Evolutionary conservation across 2,797 vertebrate genomes (phyloP).

Genomic region (Hylomyscus alleni): DNA sequence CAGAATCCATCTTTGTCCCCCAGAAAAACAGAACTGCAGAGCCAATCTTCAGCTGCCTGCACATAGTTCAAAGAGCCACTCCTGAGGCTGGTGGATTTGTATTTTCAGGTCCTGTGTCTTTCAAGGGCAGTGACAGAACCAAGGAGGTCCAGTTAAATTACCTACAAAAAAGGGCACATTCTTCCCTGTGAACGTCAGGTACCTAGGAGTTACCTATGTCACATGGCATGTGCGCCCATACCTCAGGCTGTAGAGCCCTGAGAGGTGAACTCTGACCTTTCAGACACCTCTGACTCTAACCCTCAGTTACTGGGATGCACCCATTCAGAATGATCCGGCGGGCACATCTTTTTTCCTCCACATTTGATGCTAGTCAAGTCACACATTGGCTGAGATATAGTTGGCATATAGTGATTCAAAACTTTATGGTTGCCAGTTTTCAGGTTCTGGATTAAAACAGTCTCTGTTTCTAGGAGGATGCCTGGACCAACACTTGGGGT

Average conservation of each 20-base stretch:
- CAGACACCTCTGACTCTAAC: not conserved
- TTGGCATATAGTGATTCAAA: not conserved
- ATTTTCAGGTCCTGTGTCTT: not conserved
- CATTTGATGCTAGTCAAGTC: not conserved
- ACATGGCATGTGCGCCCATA: not conserved
- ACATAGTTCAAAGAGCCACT: not conserved
- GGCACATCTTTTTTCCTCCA: not conserved
- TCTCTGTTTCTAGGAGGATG: no score
- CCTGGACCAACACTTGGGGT: no score
- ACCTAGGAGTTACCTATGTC: not conserved
- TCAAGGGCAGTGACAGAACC: accelerated
- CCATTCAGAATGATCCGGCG: not conserved
- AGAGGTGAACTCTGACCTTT: not conserved
- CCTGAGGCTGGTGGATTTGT: not conserved
- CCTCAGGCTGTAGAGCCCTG: not conserved
- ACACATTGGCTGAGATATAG: not conserved
- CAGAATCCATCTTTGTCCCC: not conserved
- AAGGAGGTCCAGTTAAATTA: not conserved
- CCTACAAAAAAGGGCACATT: not conserved
- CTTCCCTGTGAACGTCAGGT: not conserved
- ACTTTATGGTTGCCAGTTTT: not conserved
- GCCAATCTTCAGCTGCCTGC: not conserved
- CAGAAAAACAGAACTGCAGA: not conserved
- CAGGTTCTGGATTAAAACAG: not conserved
- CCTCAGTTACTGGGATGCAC: not conserved